Evolutionary conservation across 2,797 vertebrate genomes (phyloP).

Genomic region (Serranus cabrilla): DNA sequence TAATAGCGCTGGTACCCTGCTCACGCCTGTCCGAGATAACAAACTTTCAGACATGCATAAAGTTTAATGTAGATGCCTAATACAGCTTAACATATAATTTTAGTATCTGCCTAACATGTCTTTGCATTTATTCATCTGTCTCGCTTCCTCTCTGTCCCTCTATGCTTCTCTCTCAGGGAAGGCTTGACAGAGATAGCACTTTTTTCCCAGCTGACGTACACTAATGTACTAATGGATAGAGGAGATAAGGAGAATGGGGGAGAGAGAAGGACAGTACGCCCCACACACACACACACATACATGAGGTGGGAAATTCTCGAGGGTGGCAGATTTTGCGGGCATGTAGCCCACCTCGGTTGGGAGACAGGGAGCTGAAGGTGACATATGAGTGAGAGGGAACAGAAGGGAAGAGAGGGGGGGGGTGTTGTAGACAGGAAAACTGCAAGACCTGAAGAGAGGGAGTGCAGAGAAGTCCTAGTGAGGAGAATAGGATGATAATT

Average conservation of each 20-base stretch:
- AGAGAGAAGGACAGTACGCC: conserved; percentile 56
- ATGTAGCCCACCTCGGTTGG: conserved; percentile 57
- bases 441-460: conserved; percentile 50
- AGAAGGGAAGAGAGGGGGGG: conserved; percentile 4
- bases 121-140: conserved; percentile 9
- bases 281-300: conserved; percentile 19
- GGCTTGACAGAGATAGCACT: conserved; percentile 38
- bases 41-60: neutral
- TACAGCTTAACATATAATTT: neutral
- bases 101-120: conserved; percentile 10
- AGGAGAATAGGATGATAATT: conserved; percentile 72
- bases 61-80: neutral
- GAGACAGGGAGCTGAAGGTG: conserved; percentile 72
- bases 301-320: conserved; percentile 52
- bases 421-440: conserved; percentile 34
- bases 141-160: neutral
- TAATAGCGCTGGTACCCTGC: too few relatives aligned
- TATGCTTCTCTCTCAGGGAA: conserved; percentile 32
- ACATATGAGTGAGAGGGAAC: conserved; percentile 57
- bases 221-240: conserved; percentile 70
- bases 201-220: conserved; percentile 50
- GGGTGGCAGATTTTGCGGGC: conserved; percentile 64
- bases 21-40: neutral
- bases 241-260: conserved; percentile 49
- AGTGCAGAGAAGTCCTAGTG: conserved; percentile 32